Percentiles rank a stretch among this genome's conserved stretches.
phyloP scores from a whole-genome alignment of 2,888 invertebrate genomes.

The Isoperla grammatica region DNA sequence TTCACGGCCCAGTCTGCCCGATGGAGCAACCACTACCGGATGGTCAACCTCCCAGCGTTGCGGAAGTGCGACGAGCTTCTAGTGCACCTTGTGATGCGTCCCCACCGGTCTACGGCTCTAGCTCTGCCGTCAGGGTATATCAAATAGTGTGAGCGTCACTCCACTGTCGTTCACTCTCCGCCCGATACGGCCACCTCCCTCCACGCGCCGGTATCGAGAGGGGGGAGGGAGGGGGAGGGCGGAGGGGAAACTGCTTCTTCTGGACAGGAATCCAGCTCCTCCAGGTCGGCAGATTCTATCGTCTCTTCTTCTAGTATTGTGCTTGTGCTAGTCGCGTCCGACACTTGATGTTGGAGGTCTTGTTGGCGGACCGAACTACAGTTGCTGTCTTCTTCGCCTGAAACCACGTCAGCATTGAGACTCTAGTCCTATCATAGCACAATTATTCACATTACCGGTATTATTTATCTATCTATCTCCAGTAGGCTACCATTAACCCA shows the following conservation, averaged over 20 bases:
- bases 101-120: too few relatives aligned
- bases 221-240: constrained; percentile 19
- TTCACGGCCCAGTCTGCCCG: too few relatives aligned
- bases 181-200: constrained; percentile 51
- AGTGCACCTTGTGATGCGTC: too few relatives aligned
- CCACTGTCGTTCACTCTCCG: constrained; percentile 43
- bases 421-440: too few relatives aligned
- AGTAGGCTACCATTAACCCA: too few relatives aligned
- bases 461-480: too few relatives aligned
- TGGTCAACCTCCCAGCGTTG: too few relatives aligned
- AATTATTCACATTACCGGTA: too few relatives aligned
- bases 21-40: too few relatives aligned
- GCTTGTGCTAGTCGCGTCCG: constrained; percentile 33
- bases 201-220: constrained; percentile 40
- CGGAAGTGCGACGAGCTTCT: too few relatives aligned
- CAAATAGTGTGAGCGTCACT: neutral
- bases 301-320: constrained; percentile 39
- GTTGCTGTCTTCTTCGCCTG: constrained; percentile 40
- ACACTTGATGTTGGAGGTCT: constrained; percentile 32
- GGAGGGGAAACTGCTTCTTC: neutral
- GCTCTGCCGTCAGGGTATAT: too few relatives aligned
- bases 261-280: constrained; percentile 17
- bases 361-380: constrained; percentile 41
- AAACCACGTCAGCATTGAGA: neutral
- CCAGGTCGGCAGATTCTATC: constrained; percentile 36